Base-by-base conservation (phyloP, 1,140 invertebrate species). In the Cydia amplana region DNA sequence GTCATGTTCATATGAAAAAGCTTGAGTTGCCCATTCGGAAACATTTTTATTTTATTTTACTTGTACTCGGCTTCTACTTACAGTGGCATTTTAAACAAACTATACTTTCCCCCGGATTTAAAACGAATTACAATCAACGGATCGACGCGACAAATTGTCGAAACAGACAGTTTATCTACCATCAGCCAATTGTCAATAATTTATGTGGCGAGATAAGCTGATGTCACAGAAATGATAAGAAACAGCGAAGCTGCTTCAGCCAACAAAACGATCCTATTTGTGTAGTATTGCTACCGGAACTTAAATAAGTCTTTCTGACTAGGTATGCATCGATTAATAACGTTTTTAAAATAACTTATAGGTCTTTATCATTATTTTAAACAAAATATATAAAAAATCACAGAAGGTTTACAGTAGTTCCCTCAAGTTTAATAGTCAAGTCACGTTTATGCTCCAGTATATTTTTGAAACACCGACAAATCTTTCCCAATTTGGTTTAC, bases 111-210 rank as follows among this genome's bases (percentile, higher is more conserved):
- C 64, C n/a, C 28, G 65, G 65, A n/a, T 70, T 70, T 70, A 70
- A 70, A 70, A 36, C 36, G 65, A 70, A 70, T 70, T 70, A 70
- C 65, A 70, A 70, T 70, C 65, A 70, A 70, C 65, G 23, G 65
- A 70, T 70, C 32, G 65, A 70, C 65, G 65, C 36, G 43, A 73
- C 72, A 73, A 73, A 73, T 73, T 73, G 72, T 73, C 72, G 46
- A 46, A 73, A 73, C 43, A 73, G 72, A 51, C 72, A 73, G 72
- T 51, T 73, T 73, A 73, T 73, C 72, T 46, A 25, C 20, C 43
- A 49, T 73, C 72, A 73, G 72, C 72, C 43, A 73, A 73, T 73
- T 73, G 72, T 73, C 46, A 28, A 73, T 73, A 73, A 73, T 73
- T 73, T 73, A 73, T 73, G 72, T 51, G 70, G 43, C 46, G 46